Evolutionary conservation across 2,888 invertebrate species (phyloP), one percentile per base, ranked within the genome.

Genomic region (Bruchidius siliquastri): DNA sequence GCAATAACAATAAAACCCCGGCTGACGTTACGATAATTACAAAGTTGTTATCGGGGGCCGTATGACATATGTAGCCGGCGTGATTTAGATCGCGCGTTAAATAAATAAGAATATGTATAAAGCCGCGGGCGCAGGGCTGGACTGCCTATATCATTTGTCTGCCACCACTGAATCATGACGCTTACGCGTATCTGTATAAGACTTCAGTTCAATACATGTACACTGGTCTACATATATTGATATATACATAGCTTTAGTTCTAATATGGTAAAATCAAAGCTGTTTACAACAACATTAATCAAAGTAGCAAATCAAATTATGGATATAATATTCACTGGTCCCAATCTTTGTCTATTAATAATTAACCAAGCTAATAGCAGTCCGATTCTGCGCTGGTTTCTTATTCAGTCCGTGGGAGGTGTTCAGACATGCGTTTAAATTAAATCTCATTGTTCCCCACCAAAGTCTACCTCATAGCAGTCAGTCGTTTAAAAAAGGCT

Each of bases 401-500:
- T 67, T 22, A 66, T 66, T 32, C 49, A 67, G 76, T 69, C 81
- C 76, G 81, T 82, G 80, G 81, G 82, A 81, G 82, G 82, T 81
- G 82, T 81, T 83, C 83, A 83, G 83, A 84, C 83, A 84, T 82
- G 81, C 84, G 84, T 84, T 83, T 82, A 83, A 84, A 83, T 83
- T 83, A 83, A 82, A 84, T 80, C 82, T 81, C 82, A 84, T 84
- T 84, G 84, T 84, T 83, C 84, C 82, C 80, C 80, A 79, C 81
- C 77, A 80, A 79, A 81, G 82, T 80, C 82, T 82, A 81, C 83
- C 81, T 82, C 77, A 74, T 78, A 74, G 70, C 72, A 71, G 71
- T 26, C 74, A 72, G 75, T 72, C 72, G 72, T 71, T 74, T 72
- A 1, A 49, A 49, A 49, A 49, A 49, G 49, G 49, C 49, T 8